phyloP scores from a whole-genome alignment of 2,888 invertebrate species.

The Orthonychiurus folsomi region DNA sequence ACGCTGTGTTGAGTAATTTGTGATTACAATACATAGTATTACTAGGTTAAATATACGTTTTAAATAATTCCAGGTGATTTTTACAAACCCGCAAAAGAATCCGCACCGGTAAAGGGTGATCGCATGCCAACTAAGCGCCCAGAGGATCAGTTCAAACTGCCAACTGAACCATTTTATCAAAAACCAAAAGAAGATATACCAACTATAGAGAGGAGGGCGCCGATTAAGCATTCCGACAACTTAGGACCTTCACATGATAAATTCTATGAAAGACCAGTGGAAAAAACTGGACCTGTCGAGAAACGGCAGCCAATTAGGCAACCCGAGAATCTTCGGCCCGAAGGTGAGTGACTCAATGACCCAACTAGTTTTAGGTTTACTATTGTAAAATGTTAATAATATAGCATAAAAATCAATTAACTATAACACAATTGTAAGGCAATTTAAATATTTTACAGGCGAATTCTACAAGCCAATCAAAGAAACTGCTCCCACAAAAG shows the following conservation, averaged over 20 bases:
- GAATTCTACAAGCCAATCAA: slow-evolving; percentile 24
- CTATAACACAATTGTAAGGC: too few species aligned
- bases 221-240: slow-evolving; percentile 43
- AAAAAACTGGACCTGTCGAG: slow-evolving; percentile 48
- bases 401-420: too few species aligned
- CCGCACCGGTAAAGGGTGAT: slow-evolving; percentile 43
- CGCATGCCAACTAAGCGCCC: slow-evolving; percentile 44
- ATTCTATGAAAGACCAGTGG: slow-evolving; percentile 41
- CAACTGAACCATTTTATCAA: slow-evolving; percentile 55
- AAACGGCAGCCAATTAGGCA: slow-evolving; percentile 48
- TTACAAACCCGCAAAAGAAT: slow-evolving; percentile 45
- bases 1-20: too few species aligned
- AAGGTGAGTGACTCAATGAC: too few species aligned
- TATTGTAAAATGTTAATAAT: too few species aligned
- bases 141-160: slow-evolving; percentile 49
- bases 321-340: slow-evolving; percentile 11
- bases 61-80: slow-evolving; percentile 53
- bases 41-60: too few species aligned
- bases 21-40: too few species aligned
- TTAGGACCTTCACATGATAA: slow-evolving; percentile 48
- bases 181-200: slow-evolving; percentile 45
- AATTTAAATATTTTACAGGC: slow-evolving; percentile 42
- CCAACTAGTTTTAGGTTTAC: too few species aligned
- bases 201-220: slow-evolving; percentile 43
- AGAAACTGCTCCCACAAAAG: slow-evolving; percentile 37